Evolutionary conservation across 2,888 invertebrate genomes (phyloP), one percentile per base, ranked within the genome.

Genomic region (Leucoptera coffeella): DNA sequence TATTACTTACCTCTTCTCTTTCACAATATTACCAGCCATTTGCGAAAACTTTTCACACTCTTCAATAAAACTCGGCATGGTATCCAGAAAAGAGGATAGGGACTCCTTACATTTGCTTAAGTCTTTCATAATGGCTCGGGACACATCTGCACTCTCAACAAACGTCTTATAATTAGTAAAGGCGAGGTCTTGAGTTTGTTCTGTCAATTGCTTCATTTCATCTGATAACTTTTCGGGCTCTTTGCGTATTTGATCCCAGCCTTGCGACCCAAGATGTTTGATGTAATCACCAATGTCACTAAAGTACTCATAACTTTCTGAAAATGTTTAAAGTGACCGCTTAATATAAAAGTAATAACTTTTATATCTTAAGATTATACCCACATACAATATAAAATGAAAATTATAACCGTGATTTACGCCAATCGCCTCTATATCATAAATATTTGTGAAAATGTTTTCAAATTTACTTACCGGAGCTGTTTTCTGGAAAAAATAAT

Each of bases 161-260:
- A 96, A 95, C 0, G 92, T 93, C 60, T 91, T 92, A 46, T 95
- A 95, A 58, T 96, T 92, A 22, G 85, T 78, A 47, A 92, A 89
- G 2, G 93, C 93, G 32, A 95, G 53, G 41, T 93, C 90, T 56
- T 93, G 92, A 0, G 91, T 93, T 45, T 88, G 88, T 44, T 91
- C 87, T 12, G 87, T 74, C 14, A 92, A 76, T 19, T 78, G 72
- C 37, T 75, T 74, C 52, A 83, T 84, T 49, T 92, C 92, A 38
- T 91, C 89, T 10, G 74, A 73, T 27, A 95, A 56, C 26, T 83
- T 75, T 20, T 80, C 78, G n/a, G 90, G 87, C 53, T 95, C 93
- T 45, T 86, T 90, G 27, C 81, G 74, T 29, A 94, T 72, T 46
- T 87, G 80, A 27, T 92, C 91, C 40, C 89, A 81, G 46, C 87